Conservation (phyloP, 1,140 invertebrate genomes). For the Drosophila leontia region DNA sequence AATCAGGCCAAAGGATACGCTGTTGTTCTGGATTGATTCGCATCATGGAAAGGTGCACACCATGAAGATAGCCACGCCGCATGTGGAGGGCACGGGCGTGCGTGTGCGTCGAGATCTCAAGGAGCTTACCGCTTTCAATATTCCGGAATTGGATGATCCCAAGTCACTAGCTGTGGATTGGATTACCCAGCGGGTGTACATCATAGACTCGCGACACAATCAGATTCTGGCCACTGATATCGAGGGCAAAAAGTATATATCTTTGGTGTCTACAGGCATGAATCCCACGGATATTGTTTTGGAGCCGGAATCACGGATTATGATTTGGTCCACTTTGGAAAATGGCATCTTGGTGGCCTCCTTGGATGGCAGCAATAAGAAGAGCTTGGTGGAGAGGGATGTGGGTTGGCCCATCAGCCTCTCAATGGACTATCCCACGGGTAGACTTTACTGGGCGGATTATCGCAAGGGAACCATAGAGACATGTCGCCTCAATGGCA, state of each 20-base stretch:
- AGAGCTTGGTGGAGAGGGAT: constrained; percentile 86
- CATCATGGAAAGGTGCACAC: constrained; percentile 85
- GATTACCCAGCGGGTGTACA: constrained; percentile 90
- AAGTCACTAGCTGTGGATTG: constrained; percentile 93
- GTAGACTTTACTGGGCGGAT: constrained; percentile 91
- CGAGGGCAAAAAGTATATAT: constrained; percentile 87
- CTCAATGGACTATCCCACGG: constrained; percentile 89
- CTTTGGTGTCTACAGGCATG: constrained; percentile 87
- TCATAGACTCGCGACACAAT: constrained; percentile 88
- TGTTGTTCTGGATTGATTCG: constrained; percentile 87
- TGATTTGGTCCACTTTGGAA: constrained; percentile 83
- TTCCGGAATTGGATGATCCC: constrained; percentile 86
- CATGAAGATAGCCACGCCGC: constrained; percentile 81
- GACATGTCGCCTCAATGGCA: constrained; percentile 88
- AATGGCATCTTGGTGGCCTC: constrained; percentile 88
- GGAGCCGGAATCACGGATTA: constrained; percentile 87
- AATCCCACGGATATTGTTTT: constrained; percentile 88
- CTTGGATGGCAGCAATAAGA: constrained; percentile 88
- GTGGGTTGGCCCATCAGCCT: constrained; percentile 89
- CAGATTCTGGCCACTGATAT: constrained; percentile 88
- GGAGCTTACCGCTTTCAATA: constrained; percentile 80
- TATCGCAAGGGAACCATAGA: constrained; percentile 89
- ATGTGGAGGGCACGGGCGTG: constrained; percentile 59
- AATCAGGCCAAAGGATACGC: constrained; percentile 84
- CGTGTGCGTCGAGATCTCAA: constrained; percentile 75